Evolutionary conservation across 1,140 invertebrate species (phyloP).

Genomic region (Geopemphigus sp.): DNA sequence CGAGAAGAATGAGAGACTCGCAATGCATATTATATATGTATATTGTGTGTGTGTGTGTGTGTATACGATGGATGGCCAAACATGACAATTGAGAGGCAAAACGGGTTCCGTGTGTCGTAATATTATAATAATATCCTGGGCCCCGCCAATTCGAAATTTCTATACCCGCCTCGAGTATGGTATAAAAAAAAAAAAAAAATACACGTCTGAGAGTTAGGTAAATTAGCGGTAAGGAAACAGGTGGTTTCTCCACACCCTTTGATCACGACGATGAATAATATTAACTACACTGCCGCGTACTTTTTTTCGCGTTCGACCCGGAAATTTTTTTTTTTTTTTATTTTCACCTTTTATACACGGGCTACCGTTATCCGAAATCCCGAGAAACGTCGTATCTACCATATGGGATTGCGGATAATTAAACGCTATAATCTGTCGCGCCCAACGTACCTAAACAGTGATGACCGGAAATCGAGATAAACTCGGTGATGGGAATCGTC

Average conservation of each 20-base stretch:
- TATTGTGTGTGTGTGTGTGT: neutral
- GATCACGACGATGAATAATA: constrained; percentile 44
- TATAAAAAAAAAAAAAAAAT: constrained; percentile 25
- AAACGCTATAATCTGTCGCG: neutral
- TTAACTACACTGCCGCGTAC: constrained; percentile 5
- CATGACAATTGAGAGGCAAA: constrained; percentile 49
- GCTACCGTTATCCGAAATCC: constrained; percentile 2
- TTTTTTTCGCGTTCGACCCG: constrained; percentile 35
- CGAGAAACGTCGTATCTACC: neutral
- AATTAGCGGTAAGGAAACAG: constrained; percentile 46
- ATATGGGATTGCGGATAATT: constrained; percentile 29
- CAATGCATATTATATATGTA: constrained; percentile 28
- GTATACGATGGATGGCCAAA: constrained; percentile 28
- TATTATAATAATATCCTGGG: constrained; percentile 48
- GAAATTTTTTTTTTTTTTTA: constrained; percentile 23
- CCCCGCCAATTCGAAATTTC: constrained; percentile 47
- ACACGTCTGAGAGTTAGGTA: constrained; percentile 46
- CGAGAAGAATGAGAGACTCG: constrained; percentile 40
- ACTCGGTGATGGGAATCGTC: neutral
- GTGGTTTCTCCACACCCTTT: constrained; percentile 22
- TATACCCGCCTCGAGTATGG: constrained; percentile 11
- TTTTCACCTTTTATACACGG: neutral
- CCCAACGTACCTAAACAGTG: neutral
- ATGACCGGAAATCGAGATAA: constrained; percentile 24
- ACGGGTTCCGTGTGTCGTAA: constrained; percentile 47